A percentile compares a stretch with the other conserved stretches of the same genome.
phyloP scores from a whole-genome alignment of 2,797 vertebrate genomes.

The Argentina silus region DNA sequence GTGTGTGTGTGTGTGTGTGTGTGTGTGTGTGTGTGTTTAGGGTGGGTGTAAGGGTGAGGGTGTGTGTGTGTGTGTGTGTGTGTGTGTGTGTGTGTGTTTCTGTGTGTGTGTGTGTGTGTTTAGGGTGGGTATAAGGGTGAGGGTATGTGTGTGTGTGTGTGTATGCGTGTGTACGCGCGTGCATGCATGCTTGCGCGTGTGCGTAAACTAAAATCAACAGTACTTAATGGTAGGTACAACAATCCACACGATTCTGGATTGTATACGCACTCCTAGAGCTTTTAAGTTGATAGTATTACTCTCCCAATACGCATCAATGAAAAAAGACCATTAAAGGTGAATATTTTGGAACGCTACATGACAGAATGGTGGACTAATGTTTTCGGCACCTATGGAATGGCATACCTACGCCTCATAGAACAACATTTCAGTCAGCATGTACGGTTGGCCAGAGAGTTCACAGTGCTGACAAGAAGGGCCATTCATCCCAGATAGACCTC shows the following conservation, averaged over 20 bases:
- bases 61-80: too few species aligned
- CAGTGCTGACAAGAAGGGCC: constrained; percentile 66
- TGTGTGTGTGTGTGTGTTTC: too few species aligned
- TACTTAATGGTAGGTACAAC: constrained; percentile 24
- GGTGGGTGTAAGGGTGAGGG: too few species aligned
- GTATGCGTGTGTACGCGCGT: too few species aligned
- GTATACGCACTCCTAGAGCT: neutral
- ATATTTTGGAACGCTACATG: constrained; percentile 44
- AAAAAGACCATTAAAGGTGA: constrained; percentile 42
- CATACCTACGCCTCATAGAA: constrained; percentile 48
- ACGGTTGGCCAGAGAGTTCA: constrained; percentile 62
- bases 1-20: too few species aligned
- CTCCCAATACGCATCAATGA: constrained; percentile 33
- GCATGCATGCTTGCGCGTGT: too few species aligned
- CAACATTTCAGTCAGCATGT: constrained; percentile 62
- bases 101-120: too few species aligned
- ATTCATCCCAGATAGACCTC: constrained; percentile 65
- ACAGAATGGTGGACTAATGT: constrained; percentile 55
- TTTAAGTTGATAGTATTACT: constrained; percentile 1
- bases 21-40: too few species aligned
- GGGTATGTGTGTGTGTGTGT: too few species aligned
- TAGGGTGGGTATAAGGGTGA: too few species aligned
- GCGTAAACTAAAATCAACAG: neutral
- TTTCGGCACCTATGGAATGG: constrained; percentile 41
- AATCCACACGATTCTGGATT: constrained; percentile 32